Evolutionary conservation across 2,797 vertebrate genomes (phyloP).

Genomic region (Cossypha niveicapilla): DNA sequence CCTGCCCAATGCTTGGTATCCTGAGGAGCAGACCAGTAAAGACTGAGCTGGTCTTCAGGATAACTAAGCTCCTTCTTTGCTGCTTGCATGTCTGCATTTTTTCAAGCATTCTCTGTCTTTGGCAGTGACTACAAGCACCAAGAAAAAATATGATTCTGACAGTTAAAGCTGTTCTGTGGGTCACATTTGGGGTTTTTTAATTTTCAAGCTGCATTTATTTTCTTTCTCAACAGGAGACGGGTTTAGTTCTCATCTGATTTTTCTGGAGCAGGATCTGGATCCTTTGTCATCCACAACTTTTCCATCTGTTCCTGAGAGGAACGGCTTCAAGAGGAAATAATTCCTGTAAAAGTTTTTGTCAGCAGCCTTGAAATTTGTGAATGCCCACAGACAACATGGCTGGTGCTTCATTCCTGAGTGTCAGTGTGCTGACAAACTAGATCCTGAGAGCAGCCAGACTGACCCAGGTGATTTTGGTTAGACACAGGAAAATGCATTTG

Average conservation of each 20-base stretch:
- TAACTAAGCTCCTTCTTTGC: not conserved
- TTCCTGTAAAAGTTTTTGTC: not conserved
- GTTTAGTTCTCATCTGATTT: not conserved
- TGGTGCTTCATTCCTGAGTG: not conserved
- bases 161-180: not conserved
- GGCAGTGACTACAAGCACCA: not conserved
- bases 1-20: not conserved
- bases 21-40: not conserved
- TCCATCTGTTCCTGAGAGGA: not conserved
- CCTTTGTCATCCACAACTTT: not conserved
- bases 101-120: not conserved
- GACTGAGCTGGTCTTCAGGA: not conserved
- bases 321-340: not conserved
- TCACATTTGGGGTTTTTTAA: accelerated
- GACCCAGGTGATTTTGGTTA: not conserved
- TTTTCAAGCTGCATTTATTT: not conserved
- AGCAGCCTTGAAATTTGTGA: not conserved
- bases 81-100: not conserved
- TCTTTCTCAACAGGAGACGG: not conserved
- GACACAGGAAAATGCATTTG: not conserved
- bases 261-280: not conserved
- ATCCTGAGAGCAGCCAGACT: not conserved
- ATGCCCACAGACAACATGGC: not conserved
- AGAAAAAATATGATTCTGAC: not conserved
- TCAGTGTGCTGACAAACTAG: not conserved